phyloP scores from a whole-genome alignment of 2,113 vertebrate genomes.

The Sterrhoptilus dennistouni region DNA sequence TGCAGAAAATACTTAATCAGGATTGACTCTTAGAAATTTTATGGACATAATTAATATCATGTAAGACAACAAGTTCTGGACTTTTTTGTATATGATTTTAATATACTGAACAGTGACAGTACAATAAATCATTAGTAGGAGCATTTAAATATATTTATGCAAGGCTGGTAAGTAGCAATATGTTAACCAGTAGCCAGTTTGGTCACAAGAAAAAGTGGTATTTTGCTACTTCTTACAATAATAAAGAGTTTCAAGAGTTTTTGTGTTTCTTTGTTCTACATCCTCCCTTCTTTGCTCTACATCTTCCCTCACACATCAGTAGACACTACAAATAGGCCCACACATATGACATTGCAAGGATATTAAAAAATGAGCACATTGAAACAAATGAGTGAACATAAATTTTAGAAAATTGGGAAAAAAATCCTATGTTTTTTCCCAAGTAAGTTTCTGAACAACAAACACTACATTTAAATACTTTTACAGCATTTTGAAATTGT shows the following conservation, averaged over 20 bases:
- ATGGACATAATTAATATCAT: conserved; percentile 48
- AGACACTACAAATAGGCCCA: neutral
- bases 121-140: conserved; percentile 37
- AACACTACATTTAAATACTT: neutral
- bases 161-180: conserved; percentile 10
- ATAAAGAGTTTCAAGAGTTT: neutral
- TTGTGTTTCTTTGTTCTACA: neutral
- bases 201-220: neutral
- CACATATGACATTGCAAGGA: neutral
- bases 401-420: neutral
- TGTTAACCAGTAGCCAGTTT: neutral
- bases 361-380: neutral
- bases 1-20: conserved; percentile 20
- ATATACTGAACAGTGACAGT: conserved; percentile 51
- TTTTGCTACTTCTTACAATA: neutral
- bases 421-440: neutral
- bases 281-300: neutral
- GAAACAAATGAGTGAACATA: neutral
- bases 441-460: neutral
- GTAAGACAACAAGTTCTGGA: conserved; percentile 39
- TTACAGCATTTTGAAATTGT: neutral
- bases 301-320: neutral
- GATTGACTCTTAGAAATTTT: conserved; percentile 17
- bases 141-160: conserved; percentile 34
- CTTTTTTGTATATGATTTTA: conserved; percentile 65